These are phyloP conservation scores for Cantharis lateralis DNA, from an alignment of 2,888 invertebrate genomes.

Conservation along the genomic window DNA sequence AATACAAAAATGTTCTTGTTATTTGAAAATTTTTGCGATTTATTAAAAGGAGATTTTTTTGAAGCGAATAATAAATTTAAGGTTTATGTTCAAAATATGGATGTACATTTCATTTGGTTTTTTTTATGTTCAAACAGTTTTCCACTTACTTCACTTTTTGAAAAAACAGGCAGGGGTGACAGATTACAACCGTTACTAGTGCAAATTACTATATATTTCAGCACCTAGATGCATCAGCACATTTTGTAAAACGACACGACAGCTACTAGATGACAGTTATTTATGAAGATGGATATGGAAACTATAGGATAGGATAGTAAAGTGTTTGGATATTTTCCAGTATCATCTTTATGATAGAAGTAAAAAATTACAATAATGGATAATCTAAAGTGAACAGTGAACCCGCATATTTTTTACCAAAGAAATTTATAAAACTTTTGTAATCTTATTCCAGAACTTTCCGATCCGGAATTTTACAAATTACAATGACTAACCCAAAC, in stretches of 20 bases:
- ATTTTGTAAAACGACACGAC: constrained; percentile 11
- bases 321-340: neutral
- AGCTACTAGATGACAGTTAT: constrained; percentile 20
- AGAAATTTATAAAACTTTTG: neutral
- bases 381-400: neutral
- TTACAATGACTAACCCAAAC: neutral
- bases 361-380: neutral
- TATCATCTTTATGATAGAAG: neutral
- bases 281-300: constrained; percentile 10
- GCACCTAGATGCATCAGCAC: constrained; percentile 17
- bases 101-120: neutral
- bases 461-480: neutral
- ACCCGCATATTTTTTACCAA: neutral
- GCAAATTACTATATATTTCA: constrained; percentile 21
- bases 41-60: neutral
- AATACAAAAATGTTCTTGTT: neutral
- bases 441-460: neutral
- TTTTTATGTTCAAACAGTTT: neutral
- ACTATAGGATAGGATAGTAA: neutral
- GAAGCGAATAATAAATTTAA: neutral
- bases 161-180: constrained; percentile 5
- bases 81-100: neutral
- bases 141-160: neutral
- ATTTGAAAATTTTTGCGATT: neutral
- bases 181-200: constrained; percentile 14